These are phyloP conservation scores for Muscina levida DNA, from an alignment of 2,888 invertebrate genomes.

Conservation along the genomic window DNA sequence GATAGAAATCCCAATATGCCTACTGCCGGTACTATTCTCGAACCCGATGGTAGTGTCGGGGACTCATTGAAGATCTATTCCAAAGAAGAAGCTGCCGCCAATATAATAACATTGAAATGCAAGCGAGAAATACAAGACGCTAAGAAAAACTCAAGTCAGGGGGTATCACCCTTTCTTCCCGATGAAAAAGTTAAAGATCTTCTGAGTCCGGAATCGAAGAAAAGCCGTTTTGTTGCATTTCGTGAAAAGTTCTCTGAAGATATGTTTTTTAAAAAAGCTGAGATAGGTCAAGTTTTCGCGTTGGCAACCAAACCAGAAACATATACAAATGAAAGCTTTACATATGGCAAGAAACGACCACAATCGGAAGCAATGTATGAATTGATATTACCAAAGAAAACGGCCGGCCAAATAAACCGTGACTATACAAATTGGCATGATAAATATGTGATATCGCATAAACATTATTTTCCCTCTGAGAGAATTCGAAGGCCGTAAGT, in stretches of 20 bases:
- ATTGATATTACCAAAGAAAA: constrained; percentile 71
- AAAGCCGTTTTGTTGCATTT: constrained; percentile 74
- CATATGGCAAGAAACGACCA: constrained; percentile 69
- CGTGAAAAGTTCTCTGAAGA: constrained; percentile 76
- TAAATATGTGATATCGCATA: constrained; percentile 74
- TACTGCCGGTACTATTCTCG: constrained; percentile 69
- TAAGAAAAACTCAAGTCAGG: constrained; percentile 14
- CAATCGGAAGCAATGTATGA: constrained; percentile 66
- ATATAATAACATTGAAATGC: constrained; percentile 69
- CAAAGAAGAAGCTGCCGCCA: constrained; percentile 72
- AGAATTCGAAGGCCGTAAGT: constrained; percentile 71
- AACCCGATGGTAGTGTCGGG: constrained; percentile 6
- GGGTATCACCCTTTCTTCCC: constrained; percentile 66
- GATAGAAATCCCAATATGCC: constrained; percentile 70
- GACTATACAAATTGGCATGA: constrained; percentile 72
- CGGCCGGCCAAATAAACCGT: constrained; percentile 69
- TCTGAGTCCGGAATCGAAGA: constrained; percentile 71
- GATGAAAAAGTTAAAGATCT: constrained; percentile 69
- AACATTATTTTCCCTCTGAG: constrained; percentile 75
- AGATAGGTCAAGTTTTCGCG: constrained; percentile 69
- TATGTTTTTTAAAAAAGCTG: constrained; percentile 72
- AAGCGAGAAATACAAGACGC: constrained; percentile 12
- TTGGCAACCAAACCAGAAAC: constrained; percentile 72
- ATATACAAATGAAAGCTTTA: constrained; percentile 71
- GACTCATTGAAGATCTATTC: constrained; percentile 67